Conservation (phyloP, 2,113 vertebrate species). For the Chloropsis cyanopogon region DNA sequence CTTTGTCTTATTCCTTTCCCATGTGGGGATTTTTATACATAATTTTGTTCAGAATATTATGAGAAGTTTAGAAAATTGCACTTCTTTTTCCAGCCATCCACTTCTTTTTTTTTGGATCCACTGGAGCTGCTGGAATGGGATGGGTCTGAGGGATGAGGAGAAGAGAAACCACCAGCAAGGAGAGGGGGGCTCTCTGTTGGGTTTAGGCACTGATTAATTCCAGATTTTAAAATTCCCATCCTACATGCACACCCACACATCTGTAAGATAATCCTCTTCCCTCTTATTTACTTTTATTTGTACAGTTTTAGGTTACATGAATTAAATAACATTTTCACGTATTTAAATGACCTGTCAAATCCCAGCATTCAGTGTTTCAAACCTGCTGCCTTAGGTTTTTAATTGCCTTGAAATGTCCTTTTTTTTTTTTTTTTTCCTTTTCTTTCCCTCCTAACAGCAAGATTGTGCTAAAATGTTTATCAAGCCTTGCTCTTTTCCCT, state of each 20-base stretch:
- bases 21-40: rapidly evolving
- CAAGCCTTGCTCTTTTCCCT: constrained; percentile 58
- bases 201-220: neutral
- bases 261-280: neutral
- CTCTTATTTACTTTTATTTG: neutral
- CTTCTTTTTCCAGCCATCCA: too few relatives aligned
- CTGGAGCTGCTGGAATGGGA: neutral
- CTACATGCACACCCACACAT: neutral
- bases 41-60: neutral
- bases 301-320: neutral
- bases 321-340: neutral
- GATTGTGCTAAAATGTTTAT: constrained; percentile 42
- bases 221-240: neutral
- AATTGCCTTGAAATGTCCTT: constrained; percentile 23
- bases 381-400: neutral
- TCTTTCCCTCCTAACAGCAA: neutral
- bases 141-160: neutral
- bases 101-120: too few relatives aligned
- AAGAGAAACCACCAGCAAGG: neutral
- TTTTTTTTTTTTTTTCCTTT: neutral
- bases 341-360: neutral
- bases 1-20: neutral
- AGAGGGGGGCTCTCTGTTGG: rapidly evolving
- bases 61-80: neutral
- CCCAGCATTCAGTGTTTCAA: neutral